These are phyloP conservation scores for Akabosia matsudoensis DNA, from an alignment of 1,140 invertebrate species.

Conservation along the genomic window DNA sequence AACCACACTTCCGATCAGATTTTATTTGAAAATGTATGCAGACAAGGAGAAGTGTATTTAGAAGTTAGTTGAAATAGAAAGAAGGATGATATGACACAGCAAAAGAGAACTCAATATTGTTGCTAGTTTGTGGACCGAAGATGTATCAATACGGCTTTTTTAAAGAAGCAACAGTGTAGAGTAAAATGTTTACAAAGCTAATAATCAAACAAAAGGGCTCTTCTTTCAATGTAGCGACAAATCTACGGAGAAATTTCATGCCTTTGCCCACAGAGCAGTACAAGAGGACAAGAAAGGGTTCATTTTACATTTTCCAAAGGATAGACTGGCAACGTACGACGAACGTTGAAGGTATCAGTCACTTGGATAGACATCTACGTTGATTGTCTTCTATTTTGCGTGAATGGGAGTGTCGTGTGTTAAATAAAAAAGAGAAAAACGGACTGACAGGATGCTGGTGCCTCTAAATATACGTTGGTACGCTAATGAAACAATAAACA, in stretches of 20 bases:
- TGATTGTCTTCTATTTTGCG: background rate
- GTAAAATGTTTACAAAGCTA: background rate
- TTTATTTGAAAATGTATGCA: background rate
- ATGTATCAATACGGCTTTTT: background rate
- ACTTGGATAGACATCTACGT: too few relatives aligned
- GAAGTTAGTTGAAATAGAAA: background rate
- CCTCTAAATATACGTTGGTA: background rate
- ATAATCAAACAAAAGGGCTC: background rate
- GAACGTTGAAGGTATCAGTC: background rate
- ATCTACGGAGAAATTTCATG: too few relatives aligned
- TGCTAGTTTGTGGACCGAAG: too few relatives aligned
- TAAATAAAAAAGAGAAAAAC: background rate
- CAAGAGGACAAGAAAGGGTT: background rate
- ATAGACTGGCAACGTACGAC: background rate
- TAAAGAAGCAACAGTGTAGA: background rate
- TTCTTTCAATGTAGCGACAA: background rate
- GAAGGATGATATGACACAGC: background rate
- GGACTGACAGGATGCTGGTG: background rate
- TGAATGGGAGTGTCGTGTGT: background rate
- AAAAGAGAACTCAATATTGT: too few relatives aligned
- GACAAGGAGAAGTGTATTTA: background rate
- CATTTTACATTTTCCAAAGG: background rate
- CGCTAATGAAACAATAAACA: background rate
- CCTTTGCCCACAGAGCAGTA: too few relatives aligned
- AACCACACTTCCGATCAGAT: slow-evolving; percentile 11